Percentiles rank a stretch among this genome's conserved stretches.
These are phyloP conservation scores for Papio anubis DNA, from an alignment of 2,113 vertebrate genomes.

Conservation along the genomic window DNA sequence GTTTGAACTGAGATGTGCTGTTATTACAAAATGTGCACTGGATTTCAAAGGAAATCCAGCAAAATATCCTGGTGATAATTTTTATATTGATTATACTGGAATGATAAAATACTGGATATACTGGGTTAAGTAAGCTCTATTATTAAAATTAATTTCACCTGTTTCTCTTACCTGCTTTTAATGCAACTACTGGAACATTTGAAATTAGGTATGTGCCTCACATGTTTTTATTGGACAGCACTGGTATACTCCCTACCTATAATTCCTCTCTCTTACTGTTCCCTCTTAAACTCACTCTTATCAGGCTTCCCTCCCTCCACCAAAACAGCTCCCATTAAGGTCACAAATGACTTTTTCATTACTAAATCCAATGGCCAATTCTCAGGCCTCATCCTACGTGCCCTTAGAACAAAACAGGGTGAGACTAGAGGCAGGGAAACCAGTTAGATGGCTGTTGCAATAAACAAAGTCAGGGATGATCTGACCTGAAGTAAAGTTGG, in stretches of 20 bases:
- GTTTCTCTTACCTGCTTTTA: not conserved
- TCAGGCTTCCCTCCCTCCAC: not conserved
- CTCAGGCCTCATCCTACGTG: not conserved
- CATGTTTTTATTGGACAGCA: not conserved
- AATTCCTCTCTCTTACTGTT: not conserved
- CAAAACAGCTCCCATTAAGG: not conserved
- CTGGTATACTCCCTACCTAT: not conserved
- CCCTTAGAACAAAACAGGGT: not conserved
- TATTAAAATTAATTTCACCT: not conserved
- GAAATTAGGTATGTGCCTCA: not conserved
- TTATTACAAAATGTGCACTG: not conserved
- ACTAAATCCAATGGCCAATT: not conserved
- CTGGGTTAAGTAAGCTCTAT: not conserved
- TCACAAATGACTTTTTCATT: not conserved
- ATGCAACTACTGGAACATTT: not conserved
- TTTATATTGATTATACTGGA: not conserved
- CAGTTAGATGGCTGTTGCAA: not conserved
- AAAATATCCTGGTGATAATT: not conserved
- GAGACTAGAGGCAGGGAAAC: not conserved
- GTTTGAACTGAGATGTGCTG: not conserved
- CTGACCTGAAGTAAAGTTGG: not conserved
- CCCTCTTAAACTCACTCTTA: not conserved
- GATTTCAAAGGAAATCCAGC: not conserved
- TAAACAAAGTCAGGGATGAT: not conserved
- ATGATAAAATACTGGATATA: conserved; percentile 4